Conservation (phyloP, 2,888 invertebrate species). For the Entomobrya proxima region DNA sequence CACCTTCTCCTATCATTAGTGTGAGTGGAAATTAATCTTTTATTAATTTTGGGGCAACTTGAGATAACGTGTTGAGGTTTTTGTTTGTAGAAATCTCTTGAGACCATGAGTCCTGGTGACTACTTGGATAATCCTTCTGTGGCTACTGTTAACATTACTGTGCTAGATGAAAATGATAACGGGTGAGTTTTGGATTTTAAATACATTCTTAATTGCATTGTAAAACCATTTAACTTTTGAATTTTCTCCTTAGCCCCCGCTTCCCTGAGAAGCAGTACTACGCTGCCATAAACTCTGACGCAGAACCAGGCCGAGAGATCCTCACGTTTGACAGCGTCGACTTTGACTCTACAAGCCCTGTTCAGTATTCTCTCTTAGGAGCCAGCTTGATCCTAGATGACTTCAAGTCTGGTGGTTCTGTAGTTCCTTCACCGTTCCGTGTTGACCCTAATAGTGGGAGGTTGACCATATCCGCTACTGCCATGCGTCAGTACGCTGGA, state of each 20-base stretch:
- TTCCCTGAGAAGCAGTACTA: slow-evolving; percentile 72
- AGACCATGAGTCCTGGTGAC: slow-evolving; percentile 67
- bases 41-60: not conserved
- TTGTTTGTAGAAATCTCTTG: slow-evolving; percentile 70
- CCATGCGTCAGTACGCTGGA: slow-evolving; percentile 86
- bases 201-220: not conserved
- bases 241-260: slow-evolving; percentile 43
- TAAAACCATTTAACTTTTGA: not conserved
- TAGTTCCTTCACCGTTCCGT: slow-evolving; percentile 92
- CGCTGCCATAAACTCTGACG: slow-evolving; percentile 73
- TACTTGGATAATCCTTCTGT: slow-evolving; percentile 67
- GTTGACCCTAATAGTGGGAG: slow-evolving; percentile 84
- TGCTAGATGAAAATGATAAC: slow-evolving; percentile 91
- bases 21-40: slow-evolving; percentile 56
- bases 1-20: slow-evolving; percentile 83
- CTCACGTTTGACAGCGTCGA: slow-evolving; percentile 71
- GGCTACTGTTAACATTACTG: slow-evolving; percentile 78
- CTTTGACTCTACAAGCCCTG: slow-evolving; percentile 70
- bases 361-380: slow-evolving; percentile 72
- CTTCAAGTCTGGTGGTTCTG: slow-evolving; percentile 82
- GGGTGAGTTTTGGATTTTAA: slow-evolving; percentile 21
- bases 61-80: not conserved
- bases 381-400: slow-evolving; percentile 74
- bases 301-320: slow-evolving; percentile 74
- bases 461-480: slow-evolving; percentile 84